These are phyloP conservation scores for Meandrina meandrites DNA, from an alignment of 92 coral and sea anemone genomes.

Conservation along the genomic window DNA sequence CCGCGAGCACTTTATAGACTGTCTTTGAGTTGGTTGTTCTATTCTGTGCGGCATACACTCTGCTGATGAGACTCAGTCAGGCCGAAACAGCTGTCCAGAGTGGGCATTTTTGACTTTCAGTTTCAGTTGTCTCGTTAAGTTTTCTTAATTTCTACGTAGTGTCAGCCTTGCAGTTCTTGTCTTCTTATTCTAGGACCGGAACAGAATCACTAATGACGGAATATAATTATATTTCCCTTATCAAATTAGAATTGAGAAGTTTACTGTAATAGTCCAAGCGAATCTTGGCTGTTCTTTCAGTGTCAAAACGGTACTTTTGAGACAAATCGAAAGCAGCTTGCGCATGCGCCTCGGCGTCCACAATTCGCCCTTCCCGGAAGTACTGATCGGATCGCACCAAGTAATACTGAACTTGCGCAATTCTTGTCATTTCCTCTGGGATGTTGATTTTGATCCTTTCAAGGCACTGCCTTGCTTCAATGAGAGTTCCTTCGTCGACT, in stretches of 20 bases:
- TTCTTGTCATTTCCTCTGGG: slow-evolving; percentile 25
- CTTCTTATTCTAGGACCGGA: no score
- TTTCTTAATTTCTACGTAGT: no score
- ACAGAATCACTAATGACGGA: no score
- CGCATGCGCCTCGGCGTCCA: slow-evolving; percentile 41
- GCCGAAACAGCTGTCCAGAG: no score
- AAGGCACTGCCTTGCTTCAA: slow-evolving; percentile 58
- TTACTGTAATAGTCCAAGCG: slow-evolving; percentile 4
- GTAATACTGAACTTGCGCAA: slow-evolving; percentile 40
- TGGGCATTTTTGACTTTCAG: no score
- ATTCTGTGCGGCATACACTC: no score
- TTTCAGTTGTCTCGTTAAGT: no score
- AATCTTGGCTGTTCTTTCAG: neutral
- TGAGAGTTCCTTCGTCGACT: slow-evolving; percentile 38
- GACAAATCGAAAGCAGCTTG: slow-evolving; percentile 61
- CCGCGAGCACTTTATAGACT: no score
- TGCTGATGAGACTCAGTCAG: no score
- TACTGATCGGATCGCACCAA: slow-evolving; percentile 60
- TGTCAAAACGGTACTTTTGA: slow-evolving; percentile 33
- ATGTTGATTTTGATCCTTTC: slow-evolving; percentile 25
- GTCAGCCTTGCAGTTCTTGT: no score
- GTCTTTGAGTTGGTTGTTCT: no score
- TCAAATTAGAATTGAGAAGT: neutral
- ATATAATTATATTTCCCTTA: neutral
- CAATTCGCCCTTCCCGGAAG: slow-evolving; percentile 26